Percentiles rank a stretch among this genome's conserved stretches.
These are phyloP conservation scores for Eupithecia tripunctaria DNA, from an alignment of 2,888 invertebrate genomes.

Conservation along the genomic window DNA sequence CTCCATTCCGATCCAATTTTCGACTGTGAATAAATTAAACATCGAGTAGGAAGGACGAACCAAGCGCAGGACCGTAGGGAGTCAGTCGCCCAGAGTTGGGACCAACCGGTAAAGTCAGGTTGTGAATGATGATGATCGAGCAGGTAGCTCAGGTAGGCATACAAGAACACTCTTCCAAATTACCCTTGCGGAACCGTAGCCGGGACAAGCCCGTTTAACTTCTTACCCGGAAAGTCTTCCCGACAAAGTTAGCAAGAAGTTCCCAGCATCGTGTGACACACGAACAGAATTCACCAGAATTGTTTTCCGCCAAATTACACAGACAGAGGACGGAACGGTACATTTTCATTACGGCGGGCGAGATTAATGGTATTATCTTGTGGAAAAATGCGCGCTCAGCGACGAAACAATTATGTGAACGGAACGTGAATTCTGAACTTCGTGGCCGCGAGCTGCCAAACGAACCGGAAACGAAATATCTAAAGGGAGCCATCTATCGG, in stretches of 20 bases:
- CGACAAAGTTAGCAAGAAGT: conserved; percentile 51
- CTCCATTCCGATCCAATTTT: conserved; percentile 63
- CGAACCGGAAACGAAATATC: conserved; percentile 64
- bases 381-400: conserved; percentile 71
- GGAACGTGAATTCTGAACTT: conserved; percentile 49
- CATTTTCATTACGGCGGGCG: conserved; percentile 70
- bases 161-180: conserved; percentile 36
- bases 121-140: not conserved
- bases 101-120: not conserved
- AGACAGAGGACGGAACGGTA: conserved; percentile 57
- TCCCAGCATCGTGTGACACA: conserved; percentile 51
- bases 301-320: conserved; percentile 63
- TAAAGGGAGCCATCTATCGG: conserved; percentile 61
- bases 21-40: conserved; percentile 67
- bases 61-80: not conserved
- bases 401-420: conserved; percentile 70
- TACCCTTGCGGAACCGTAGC: conserved; percentile 48
- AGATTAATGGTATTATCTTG: conserved; percentile 77
- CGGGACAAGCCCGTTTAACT: conserved; percentile 57
- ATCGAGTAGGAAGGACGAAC: conserved; percentile 24
- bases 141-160: not conserved
- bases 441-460: conserved; percentile 52
- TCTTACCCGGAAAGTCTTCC: conserved; percentile 54
- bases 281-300: conserved; percentile 58
- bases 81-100: not conserved